Conservation (phyloP, 2,797 vertebrate species). For the Atherinosoma microstoma region DNA sequence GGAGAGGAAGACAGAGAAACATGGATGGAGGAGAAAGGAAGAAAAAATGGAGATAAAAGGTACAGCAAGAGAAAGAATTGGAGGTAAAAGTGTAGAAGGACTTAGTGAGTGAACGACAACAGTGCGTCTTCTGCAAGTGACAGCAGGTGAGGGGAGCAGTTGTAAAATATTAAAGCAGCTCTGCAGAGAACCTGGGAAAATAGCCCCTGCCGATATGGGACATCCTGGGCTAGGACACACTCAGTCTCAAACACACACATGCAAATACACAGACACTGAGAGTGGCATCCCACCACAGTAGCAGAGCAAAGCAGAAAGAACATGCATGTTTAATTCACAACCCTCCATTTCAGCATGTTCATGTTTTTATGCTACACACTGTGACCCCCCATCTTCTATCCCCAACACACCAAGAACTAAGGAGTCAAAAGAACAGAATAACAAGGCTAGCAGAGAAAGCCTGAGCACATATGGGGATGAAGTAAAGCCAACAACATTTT, state of each 20-base stretch:
- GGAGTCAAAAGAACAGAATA: conserved; percentile 52
- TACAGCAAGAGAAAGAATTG: conserved; percentile 14
- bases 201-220: conserved; percentile 73
- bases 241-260: conserved; percentile 7
- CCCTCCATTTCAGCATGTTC: conserved; percentile 78
- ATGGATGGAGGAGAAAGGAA: conserved; percentile 3
- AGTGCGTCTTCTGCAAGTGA: conserved; percentile 61
- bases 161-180: conserved; percentile 76
- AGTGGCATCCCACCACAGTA: conserved; percentile 55
- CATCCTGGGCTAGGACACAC: conserved; percentile 58
- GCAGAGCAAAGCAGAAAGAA: conserved; percentile 70
- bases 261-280: conserved; percentile 48
- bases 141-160: conserved; percentile 74
- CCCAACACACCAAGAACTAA: conserved; percentile 35
- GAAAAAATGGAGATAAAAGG: conserved; percentile 10
- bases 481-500: conserved; percentile 59
- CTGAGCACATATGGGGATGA: conserved; percentile 35
- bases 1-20: conserved; percentile 5
- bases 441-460: conserved; percentile 40
- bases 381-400: conserved; percentile 47
- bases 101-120: conserved; percentile 60
- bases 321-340: conserved; percentile 82
- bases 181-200: conserved; percentile 67
- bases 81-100: conserved; percentile 42
- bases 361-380: conserved; percentile 62